Conservation (phyloP, 2,797 vertebrate species). For the Carcharodon carcharias region DNA sequence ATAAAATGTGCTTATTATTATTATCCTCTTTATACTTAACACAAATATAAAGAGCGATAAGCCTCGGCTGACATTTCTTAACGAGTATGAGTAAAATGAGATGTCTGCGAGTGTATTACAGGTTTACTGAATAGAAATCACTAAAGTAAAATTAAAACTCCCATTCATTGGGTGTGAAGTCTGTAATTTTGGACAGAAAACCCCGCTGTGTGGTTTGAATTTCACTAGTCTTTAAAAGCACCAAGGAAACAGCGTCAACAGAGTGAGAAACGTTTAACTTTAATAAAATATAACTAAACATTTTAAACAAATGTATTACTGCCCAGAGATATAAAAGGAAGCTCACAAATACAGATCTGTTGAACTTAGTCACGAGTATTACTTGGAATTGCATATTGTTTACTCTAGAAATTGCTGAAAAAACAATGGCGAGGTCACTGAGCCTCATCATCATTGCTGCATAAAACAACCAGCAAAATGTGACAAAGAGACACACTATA, state of each 20-base stretch:
- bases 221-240: neutral
- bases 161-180: neutral
- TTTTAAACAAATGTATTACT: neutral
- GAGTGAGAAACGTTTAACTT: neutral
- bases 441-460: neutral
- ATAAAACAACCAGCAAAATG: neutral
- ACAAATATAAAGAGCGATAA: neutral
- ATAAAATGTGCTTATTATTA: neutral
- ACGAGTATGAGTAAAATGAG: neutral
- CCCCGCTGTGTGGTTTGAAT: neutral
- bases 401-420: neutral
- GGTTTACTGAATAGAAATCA: neutral
- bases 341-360: neutral
- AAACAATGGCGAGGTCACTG: neutral
- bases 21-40: neutral
- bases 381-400: neutral
- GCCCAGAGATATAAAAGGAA: neutral
- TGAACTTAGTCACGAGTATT: neutral
- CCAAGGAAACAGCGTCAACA: slow-evolving; percentile 1
- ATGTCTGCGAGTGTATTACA: neutral
- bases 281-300: neutral
- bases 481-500: neutral
- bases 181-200: slow-evolving; percentile 1
- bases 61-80: neutral
- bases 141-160: slow-evolving; percentile 21